Percentiles rank a stretch among this genome's conserved stretches.
Conservation (phyloP, 2,888 invertebrate genomes). For the Tetrapedia diversipes region DNA sequence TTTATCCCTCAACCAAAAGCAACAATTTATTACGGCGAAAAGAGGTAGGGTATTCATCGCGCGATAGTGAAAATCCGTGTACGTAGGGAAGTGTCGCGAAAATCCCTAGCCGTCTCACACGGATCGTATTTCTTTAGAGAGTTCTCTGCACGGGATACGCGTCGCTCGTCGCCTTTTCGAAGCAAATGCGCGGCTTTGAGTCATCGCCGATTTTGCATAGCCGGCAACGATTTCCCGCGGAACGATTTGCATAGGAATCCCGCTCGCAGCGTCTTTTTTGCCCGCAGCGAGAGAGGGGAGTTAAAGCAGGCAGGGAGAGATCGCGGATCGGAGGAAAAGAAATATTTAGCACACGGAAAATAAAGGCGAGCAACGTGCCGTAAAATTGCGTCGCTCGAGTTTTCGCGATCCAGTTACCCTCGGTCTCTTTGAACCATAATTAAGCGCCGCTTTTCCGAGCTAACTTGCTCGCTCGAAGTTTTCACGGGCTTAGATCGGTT, state of each 20-base stretch:
- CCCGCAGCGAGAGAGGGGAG: not conserved
- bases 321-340: not conserved
- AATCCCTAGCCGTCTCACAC: not conserved
- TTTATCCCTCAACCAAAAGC: too few species aligned
- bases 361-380: slow-evolving; percentile 28
- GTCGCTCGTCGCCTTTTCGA: not conserved
- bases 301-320: not conserved
- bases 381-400: slow-evolving; percentile 41
- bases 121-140: not conserved
- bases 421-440: slow-evolving; percentile 19
- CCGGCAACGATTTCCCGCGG: slow-evolving; percentile 21
- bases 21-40: too few species aligned
- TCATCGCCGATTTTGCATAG: slow-evolving; percentile 30
- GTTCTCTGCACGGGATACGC: not conserved
- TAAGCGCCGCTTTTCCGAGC: slow-evolving; percentile 7
- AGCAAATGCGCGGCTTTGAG: slow-evolving; percentile 19
- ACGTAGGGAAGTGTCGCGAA: not conserved
- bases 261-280: slow-evolving; percentile 6
- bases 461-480: not conserved
- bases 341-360: slow-evolving; percentile 40
- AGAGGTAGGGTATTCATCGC: not conserved
- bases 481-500: not conserved
- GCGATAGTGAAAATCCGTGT: slow-evolving; percentile 16
- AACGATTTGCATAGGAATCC: slow-evolving; percentile 45
- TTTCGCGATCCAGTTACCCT: slow-evolving; percentile 33